phyloP scores from a whole-genome alignment of 2,888 invertebrate species.

The Aleiodes leptofemur region DNA sequence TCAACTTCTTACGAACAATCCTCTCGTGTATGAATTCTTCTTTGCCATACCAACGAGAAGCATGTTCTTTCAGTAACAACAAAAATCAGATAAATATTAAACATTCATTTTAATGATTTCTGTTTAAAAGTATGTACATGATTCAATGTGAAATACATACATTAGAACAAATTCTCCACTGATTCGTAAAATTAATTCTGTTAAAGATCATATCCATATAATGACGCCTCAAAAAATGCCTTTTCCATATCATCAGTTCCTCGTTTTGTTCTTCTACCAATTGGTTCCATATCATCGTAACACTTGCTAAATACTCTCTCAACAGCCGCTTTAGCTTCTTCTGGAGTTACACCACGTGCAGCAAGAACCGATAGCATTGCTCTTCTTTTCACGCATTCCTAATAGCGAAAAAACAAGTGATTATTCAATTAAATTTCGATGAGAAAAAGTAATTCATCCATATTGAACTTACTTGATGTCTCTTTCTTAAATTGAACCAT shows the following conservation, averaged over 20 bases:
- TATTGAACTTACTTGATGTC: constrained; percentile 83
- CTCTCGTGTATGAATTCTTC: neutral
- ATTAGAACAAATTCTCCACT: constrained; percentile 13
- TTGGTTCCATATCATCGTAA: constrained; percentile 94
- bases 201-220: constrained; percentile 83
- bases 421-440: constrained; percentile 12
- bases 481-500: constrained; percentile 82
- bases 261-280: constrained; percentile 86
- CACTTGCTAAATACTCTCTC: constrained; percentile 93
- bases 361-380: constrained; percentile 90
- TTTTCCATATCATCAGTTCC: constrained; percentile 86
- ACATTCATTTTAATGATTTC: constrained; percentile 3
- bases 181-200: neutral
- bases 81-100: no score
- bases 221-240: constrained; percentile 85
- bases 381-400: constrained; percentile 93
- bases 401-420: constrained; percentile 60
- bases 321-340: constrained; percentile 86
- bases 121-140: constrained; percentile 11
- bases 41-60: neutral
- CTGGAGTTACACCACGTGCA: constrained; percentile 84
- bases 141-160: constrained; percentile 10
- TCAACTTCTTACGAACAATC: neutral
- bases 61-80: no score
- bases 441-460: constrained; percentile 27